A percentile compares a stretch with the other conserved stretches of the same genome.
These are phyloP conservation scores for Macropis europaea DNA, from an alignment of 2,888 invertebrate genomes.

Conservation along the genomic window DNA sequence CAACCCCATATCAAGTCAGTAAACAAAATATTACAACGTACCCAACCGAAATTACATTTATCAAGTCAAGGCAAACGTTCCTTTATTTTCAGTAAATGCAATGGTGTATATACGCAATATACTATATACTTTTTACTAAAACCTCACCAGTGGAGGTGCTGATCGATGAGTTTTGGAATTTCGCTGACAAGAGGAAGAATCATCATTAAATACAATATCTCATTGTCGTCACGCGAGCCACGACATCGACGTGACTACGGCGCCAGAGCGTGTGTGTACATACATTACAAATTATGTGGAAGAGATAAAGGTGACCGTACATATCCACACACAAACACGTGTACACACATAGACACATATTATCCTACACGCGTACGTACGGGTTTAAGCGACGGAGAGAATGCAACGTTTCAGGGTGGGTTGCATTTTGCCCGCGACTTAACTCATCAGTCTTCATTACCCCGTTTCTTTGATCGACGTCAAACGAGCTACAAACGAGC, in stretches of 20 bases:
- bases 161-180: neutral
- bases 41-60: too few relatives aligned
- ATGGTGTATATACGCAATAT: too few relatives aligned
- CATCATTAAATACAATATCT: conserved; percentile 42
- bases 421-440: conserved; percentile 44
- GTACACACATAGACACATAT: neutral
- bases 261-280: conserved; percentile 47
- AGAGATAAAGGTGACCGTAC: conserved; percentile 70
- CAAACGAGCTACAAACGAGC: conserved; percentile 9
- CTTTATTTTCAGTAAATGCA: too few relatives aligned
- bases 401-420: neutral
- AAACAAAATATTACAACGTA: too few relatives aligned
- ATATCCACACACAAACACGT: neutral
- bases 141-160: too few relatives aligned
- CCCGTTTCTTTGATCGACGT: conserved; percentile 12
- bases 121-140: too few relatives aligned
- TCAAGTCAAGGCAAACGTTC: too few relatives aligned
- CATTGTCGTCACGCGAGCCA: neutral
- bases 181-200: conserved; percentile 1
- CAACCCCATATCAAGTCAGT: too few relatives aligned
- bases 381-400: too few relatives aligned
- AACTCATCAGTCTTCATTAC: conserved; percentile 67
- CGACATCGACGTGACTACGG: conserved; percentile 20
- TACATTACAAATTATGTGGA: conserved; percentile 73
- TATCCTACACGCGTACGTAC: neutral